Evolutionary conservation across 2,888 invertebrate genomes (phyloP).

Genomic region (Poecilus cupreus): DNA sequence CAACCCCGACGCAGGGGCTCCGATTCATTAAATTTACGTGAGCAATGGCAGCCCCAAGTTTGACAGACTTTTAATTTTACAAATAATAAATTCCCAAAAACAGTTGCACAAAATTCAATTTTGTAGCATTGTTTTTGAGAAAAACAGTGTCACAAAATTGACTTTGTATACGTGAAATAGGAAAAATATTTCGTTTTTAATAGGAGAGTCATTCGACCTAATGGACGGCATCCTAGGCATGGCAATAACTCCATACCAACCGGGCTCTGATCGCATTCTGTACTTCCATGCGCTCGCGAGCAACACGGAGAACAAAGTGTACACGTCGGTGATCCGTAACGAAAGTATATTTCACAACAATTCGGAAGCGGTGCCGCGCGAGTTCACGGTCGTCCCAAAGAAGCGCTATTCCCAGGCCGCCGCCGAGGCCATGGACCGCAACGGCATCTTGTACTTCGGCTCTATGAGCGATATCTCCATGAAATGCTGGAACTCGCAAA

Average conservation of each 20-base stretch:
- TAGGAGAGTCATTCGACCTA: conserved; percentile 80
- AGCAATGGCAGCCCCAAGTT: no score
- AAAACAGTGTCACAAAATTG: no score
- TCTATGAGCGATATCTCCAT: conserved; percentile 80
- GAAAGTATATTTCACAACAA: conserved; percentile 73
- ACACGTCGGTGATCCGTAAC: conserved; percentile 78
- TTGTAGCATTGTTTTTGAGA: no score
- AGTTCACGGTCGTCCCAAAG: conserved; percentile 72
- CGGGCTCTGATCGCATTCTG: conserved; percentile 75
- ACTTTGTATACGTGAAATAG: no score
- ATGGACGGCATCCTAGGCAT: conserved; percentile 85
- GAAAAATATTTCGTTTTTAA: not conserved
- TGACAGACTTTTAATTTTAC: no score
- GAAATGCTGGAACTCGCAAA: conserved; percentile 83
- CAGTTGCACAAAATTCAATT: no score
- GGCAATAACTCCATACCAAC: conserved; percentile 78
- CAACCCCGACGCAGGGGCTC: no score
- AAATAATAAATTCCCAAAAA: no score
- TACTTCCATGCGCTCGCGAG: conserved; percentile 84
- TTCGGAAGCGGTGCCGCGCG: conserved; percentile 73
- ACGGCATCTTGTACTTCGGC: conserved; percentile 84
- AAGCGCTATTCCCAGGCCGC: conserved; percentile 81
- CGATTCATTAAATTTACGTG: no score
- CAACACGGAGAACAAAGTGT: conserved; percentile 79
- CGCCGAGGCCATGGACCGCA: conserved; percentile 81